Base-by-base conservation (phyloP, 2,113 vertebrate species). In the Sigmodon hispidus region DNA sequence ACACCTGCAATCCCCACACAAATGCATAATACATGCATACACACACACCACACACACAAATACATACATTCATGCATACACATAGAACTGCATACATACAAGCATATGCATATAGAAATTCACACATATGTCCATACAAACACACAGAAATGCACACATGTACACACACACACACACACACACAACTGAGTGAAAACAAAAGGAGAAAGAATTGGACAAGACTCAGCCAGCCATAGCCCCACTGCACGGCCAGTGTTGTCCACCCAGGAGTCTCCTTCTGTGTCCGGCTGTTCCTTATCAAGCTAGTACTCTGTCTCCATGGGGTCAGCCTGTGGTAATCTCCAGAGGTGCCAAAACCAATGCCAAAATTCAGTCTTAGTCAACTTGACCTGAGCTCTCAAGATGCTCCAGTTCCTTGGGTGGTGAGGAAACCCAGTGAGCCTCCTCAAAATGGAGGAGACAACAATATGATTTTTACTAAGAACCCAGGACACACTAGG, bases 141-240 rank as follows among this genome's bases (percentile, higher is more conserved):
- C 45, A 21, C 31, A 80, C 19, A 52, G 52, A 59, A 59, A 11
- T 6, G 36, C 16, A 52, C 4, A 2, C 76, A 79, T 36, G 17
- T 3, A 57, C 26, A 59, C n/a, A 81, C 19, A 57, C 10, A 24
- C 1, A 57, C 26, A 59, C n/a, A 81, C 19, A 57, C 10, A 24
- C 1, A 24, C 40, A 84, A 84, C 10, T 45, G 57, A 43, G 57
- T 57, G 45, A 48, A 65, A 50, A 48, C 31, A 22, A 57, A 61
- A 89, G 24, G 50, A 40, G 19, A 15, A 22, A 1, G 1, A 11
- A 2, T 0, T 7, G 61, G 34, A 34, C 15, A 2, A 31, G 31
- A 29, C 13, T 1, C 48, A 31, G 26, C 4, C 24, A 2, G n/a
- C 48, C 2, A 0, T 0, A 59, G 7, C 2, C 15, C 26, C 13